phyloP scores from a whole-genome alignment of 2,888 invertebrate genomes.

The Lampropteryx suffumata region DNA sequence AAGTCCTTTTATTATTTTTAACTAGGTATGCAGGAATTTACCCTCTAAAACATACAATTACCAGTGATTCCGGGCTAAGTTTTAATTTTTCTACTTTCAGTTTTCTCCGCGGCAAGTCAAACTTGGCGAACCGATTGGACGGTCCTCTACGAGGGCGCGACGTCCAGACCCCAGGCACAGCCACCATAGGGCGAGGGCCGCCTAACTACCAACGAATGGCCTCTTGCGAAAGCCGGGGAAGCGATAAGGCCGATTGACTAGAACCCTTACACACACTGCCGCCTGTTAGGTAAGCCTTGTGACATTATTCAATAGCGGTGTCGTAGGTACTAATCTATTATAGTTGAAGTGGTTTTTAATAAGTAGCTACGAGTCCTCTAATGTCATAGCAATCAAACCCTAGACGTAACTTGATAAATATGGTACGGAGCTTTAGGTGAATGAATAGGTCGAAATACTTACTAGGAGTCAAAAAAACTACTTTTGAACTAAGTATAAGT shows the following conservation, averaged over 20 bases:
- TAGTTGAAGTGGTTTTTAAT: no score
- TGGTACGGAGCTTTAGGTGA: no score
- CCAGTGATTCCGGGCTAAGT: no score
- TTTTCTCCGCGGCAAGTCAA: slow-evolving; percentile 95
- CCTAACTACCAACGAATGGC: slow-evolving; percentile 93
- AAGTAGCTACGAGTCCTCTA: no score
- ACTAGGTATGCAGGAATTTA: no score
- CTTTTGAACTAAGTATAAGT: not conserved
- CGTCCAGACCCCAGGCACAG: slow-evolving; percentile 88
- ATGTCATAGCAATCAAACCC: no score
- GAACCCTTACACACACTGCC: slow-evolving; percentile 85
- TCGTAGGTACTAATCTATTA: no score
- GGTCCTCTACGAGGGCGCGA: slow-evolving; percentile 78
- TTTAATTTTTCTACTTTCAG: slow-evolving; percentile 71
- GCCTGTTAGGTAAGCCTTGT: slow-evolving; percentile 64
- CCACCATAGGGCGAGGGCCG: slow-evolving; percentile 85
- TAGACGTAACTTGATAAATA: no score
- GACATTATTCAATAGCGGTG: not conserved
- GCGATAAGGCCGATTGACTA: slow-evolving; percentile 93
- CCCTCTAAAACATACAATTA: no score
- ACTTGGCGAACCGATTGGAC: slow-evolving; percentile 74
- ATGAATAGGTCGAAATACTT: no score
- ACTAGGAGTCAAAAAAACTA: no score
- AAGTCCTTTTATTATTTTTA: no score
- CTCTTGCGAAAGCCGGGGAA: slow-evolving; percentile 91